Percentiles rank a stretch among this genome's conserved stretches.
Evolutionary conservation across 2,113 vertebrate species (phyloP).

Genomic region (Urocynchramus pylzowi): DNA sequence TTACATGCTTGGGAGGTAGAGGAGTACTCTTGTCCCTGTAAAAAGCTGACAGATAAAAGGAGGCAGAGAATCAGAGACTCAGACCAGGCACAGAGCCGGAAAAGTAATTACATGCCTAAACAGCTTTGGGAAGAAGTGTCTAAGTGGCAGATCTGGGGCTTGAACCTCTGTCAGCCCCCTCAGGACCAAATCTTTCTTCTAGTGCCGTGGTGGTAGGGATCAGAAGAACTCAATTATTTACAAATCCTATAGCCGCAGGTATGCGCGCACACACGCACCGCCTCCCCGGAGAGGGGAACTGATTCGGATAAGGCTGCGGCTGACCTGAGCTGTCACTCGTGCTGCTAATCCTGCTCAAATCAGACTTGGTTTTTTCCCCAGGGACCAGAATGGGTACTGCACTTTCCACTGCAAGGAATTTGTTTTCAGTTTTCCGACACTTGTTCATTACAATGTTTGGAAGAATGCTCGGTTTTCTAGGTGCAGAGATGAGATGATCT

Average conservation of each 20-base stretch:
- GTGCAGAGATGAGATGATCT: neutral
- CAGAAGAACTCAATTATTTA: slow-evolving; percentile 55
- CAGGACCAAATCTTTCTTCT: slow-evolving; percentile 44
- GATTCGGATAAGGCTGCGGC: neutral
- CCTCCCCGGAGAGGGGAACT: neutral
- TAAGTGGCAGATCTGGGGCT: slow-evolving; percentile 64
- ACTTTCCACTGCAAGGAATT: neutral
- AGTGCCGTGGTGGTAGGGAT: neutral
- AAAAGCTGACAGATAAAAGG: slow-evolving; percentile 58
- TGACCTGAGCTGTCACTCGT: slow-evolving; percentile 23
- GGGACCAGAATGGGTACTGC: neutral
- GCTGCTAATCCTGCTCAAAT: slow-evolving; percentile 25
- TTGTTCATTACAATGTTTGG: neutral
- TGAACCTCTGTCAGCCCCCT: slow-evolving; percentile 60
- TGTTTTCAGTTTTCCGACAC: neutral
- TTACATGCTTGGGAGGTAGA: slow-evolving; percentile 48
- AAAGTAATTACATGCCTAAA: slow-evolving; percentile 64
- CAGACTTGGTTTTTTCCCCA: neutral
- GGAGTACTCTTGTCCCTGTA: slow-evolving; percentile 30
- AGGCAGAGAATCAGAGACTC: slow-evolving; percentile 31
- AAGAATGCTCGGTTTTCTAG: neutral
- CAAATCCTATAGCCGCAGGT: neutral
- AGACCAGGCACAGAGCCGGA: slow-evolving; percentile 44
- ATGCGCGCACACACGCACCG: neutral
- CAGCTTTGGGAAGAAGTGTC: slow-evolving; percentile 49